These are phyloP conservation scores for Turritopsis rubra DNA, from an alignment of 30 jellyfish, hydroid and myxozoan species.

Conservation along the genomic window DNA sequence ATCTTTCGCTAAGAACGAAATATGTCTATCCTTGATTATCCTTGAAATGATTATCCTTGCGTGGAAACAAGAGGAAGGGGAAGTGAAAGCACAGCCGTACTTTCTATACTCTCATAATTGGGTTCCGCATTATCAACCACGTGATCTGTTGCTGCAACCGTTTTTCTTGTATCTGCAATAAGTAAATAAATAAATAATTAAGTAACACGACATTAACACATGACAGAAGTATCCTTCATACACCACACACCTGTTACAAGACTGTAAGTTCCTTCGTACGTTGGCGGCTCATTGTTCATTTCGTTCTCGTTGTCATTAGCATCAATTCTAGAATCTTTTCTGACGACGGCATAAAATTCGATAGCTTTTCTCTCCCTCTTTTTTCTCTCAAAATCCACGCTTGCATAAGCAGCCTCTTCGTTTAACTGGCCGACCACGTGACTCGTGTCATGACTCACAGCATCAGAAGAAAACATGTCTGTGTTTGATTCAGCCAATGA, in stretches of 20 bases:
- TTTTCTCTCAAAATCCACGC: slow-evolving; percentile 1
- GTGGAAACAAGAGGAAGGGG: not conserved
- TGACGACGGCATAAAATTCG: not conserved
- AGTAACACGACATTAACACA: not conserved
- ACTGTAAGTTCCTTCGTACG: not conserved
- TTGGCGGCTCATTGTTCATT: not conserved
- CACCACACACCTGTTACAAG: not conserved
- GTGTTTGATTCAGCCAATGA: not conserved
- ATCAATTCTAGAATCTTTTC: not conserved
- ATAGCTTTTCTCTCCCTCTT: not conserved
- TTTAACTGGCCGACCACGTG: not conserved
- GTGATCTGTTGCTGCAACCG: not conserved
- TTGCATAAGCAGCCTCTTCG: not conserved
- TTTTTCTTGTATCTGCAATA: not conserved
- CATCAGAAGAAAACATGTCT: not conserved
- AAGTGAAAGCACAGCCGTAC: not conserved
- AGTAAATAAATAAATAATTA: not conserved
- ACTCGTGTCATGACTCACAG: not conserved
- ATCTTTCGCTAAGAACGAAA: not conserved
- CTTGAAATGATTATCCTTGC: not conserved
- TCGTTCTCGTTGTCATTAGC: not conserved
- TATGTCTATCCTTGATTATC: not conserved
- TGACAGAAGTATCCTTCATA: too few species aligned
- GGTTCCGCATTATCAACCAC: not conserved
- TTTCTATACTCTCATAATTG: not conserved